phyloP scores from a whole-genome alignment of 2,888 invertebrate genomes.

The Halictus ligatus region DNA sequence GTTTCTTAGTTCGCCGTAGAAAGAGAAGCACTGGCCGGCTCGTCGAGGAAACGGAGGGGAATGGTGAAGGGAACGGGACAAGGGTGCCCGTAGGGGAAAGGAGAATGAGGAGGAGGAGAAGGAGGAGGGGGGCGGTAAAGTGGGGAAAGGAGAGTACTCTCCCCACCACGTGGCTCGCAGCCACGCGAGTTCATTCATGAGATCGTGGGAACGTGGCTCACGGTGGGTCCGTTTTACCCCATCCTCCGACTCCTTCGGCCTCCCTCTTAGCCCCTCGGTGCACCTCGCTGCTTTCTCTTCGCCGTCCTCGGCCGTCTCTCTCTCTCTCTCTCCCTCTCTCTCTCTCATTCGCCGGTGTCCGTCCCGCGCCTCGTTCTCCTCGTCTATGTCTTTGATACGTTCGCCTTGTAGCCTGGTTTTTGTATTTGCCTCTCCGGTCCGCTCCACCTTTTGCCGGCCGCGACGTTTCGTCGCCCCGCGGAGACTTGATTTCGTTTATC shows the following conservation, averaged over 20 bases:
- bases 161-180: slow-evolving; percentile 76
- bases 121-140: background rate
- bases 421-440: slow-evolving; percentile 37
- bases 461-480: slow-evolving; percentile 23
- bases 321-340: background rate
- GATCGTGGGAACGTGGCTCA: slow-evolving; percentile 84
- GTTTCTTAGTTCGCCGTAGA: slow-evolving; percentile 33
- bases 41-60: slow-evolving; percentile 32
- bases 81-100: background rate
- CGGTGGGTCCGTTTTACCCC: slow-evolving; percentile 80
- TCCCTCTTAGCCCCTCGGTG: slow-evolving; percentile 46
- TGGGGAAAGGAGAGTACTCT: slow-evolving; percentile 54
- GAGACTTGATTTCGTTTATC: slow-evolving; percentile 17
- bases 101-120: too few species aligned
- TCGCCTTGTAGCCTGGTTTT: slow-evolving; percentile 55
- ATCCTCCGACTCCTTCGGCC: slow-evolving; percentile 82
- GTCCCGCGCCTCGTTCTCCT: slow-evolving; percentile 19
- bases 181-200: slow-evolving; percentile 85
- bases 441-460: slow-evolving; percentile 19
- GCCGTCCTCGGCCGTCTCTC: slow-evolving; percentile 13
- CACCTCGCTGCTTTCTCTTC: slow-evolving; percentile 51
- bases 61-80: background rate
- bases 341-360: background rate
- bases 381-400: slow-evolving; percentile 41
- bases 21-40: slow-evolving; percentile 50